Evolutionary conservation across 2,888 invertebrate genomes (phyloP).

Genomic region (Lacanobia wlatinum): DNA sequence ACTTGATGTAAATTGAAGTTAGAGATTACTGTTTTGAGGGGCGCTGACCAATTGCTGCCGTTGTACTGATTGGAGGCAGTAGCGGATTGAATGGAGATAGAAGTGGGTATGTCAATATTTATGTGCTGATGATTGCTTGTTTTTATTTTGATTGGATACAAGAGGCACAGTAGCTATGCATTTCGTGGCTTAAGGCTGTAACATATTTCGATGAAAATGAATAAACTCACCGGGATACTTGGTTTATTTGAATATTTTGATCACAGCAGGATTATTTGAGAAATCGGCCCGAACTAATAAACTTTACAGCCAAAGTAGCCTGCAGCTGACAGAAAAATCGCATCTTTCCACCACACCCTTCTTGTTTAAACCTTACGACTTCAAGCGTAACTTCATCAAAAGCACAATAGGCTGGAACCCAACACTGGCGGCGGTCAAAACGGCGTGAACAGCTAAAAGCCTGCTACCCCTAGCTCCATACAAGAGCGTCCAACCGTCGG

Average conservation of each 20-base stretch:
- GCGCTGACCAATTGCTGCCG: slow-evolving; percentile 64
- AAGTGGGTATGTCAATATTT: slow-evolving; percentile 50
- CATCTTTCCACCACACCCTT: slow-evolving; percentile 4
- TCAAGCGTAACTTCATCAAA: slow-evolving; percentile 44
- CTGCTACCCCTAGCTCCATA: slow-evolving; percentile 39
- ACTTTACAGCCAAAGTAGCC: background rate
- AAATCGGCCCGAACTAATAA: background rate
- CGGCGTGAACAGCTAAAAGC: slow-evolving; percentile 66
- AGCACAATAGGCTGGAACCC: slow-evolving; percentile 58
- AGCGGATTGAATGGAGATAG: slow-evolving; percentile 40
- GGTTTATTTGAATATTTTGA: background rate
- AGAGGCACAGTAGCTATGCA: slow-evolving; percentile 28
- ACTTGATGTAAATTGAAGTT: slow-evolving; percentile 69
- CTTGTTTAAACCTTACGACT: slow-evolving; percentile 17
- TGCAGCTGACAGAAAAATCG: slow-evolving; percentile 1
- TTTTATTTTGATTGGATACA: slow-evolving; percentile 33
- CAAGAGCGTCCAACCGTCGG: slow-evolving; percentile 62
- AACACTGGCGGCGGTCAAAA: slow-evolving; percentile 66
- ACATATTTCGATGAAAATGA: background rate
- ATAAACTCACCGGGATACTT: background rate
- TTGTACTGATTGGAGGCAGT: slow-evolving; percentile 56
- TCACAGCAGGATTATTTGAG: background rate
- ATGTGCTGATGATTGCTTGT: slow-evolving; percentile 34
- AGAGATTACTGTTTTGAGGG: slow-evolving; percentile 63
- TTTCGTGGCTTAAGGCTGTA: background rate